These are phyloP conservation scores for Harpagoxenus sublaevis DNA, from an alignment of 2,888 invertebrate genomes.

Conservation along the genomic window DNA sequence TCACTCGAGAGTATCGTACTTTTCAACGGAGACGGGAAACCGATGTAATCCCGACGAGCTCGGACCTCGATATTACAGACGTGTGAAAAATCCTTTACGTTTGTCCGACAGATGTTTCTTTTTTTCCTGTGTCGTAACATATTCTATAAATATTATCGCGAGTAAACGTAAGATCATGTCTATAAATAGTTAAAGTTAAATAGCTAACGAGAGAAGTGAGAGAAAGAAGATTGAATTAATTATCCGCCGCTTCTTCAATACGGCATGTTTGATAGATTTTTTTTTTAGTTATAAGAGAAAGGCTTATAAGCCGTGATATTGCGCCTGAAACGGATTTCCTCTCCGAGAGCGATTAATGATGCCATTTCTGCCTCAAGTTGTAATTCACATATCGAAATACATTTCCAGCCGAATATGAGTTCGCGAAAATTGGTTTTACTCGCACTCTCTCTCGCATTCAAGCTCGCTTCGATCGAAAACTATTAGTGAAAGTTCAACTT, in stretches of 20 bases:
- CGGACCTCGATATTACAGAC: not conserved
- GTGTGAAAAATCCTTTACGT: not conserved
- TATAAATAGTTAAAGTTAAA: not conserved
- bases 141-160: not conserved
- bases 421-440: constrained; percentile 17
- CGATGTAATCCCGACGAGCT: not conserved
- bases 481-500: constrained; percentile 2
- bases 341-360: not conserved
- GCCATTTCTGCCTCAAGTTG: not conserved
- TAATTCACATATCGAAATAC: constrained; percentile 7
- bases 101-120: not conserved
- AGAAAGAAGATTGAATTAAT: not conserved
- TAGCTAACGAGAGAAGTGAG: no score
- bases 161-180: not conserved
- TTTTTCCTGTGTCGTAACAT: no score
- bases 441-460: not conserved
- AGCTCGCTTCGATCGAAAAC: not conserved
- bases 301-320: not conserved
- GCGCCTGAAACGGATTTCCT: not conserved
- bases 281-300: not conserved
- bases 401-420: constrained; percentile 8
- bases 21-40: not conserved
- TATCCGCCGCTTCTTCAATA: not conserved
- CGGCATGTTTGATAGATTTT: not conserved
- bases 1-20: constrained; percentile 10